Conservation (phyloP, 2,888 invertebrate species). For the Eilema griseolum region DNA sequence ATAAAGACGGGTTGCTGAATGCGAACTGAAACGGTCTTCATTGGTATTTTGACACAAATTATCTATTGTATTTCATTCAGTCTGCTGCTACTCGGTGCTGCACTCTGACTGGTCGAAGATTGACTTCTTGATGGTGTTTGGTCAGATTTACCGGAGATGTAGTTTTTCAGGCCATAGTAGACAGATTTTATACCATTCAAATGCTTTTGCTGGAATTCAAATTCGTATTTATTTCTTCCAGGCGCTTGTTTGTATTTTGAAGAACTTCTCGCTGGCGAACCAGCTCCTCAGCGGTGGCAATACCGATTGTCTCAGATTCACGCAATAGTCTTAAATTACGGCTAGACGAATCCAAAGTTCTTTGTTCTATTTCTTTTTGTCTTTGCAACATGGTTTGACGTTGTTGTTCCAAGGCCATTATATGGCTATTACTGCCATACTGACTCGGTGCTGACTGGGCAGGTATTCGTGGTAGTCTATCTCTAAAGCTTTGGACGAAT, state of each 20-base stretch:
- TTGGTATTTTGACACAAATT: slow-evolving; percentile 57
- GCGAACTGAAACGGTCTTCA: slow-evolving; percentile 85
- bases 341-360: slow-evolving; percentile 93
- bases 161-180: slow-evolving; percentile 98
- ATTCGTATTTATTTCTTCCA: slow-evolving; percentile 96
- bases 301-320: slow-evolving; percentile 97
- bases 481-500: slow-evolving; percentile 90
- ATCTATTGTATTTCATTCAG: slow-evolving; percentile 72
- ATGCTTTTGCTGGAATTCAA: slow-evolving; percentile 97
- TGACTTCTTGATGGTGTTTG: slow-evolving; percentile 79
- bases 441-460: slow-evolving; percentile 56
- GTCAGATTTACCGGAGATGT: slow-evolving; percentile 93
- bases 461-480: slow-evolving; percentile 69
- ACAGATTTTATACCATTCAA: slow-evolving; percentile 98
- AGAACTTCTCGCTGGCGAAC: slow-evolving; percentile 96
- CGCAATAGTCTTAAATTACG: slow-evolving; percentile 93
- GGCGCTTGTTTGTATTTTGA: slow-evolving; percentile 94
- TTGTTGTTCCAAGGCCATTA: slow-evolving; percentile 89
- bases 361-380: slow-evolving; percentile 92
- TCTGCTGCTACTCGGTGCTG: slow-evolving; percentile 71
- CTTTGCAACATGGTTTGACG: slow-evolving; percentile 91
- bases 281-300: slow-evolving; percentile 97
- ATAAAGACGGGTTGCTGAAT: slow-evolving; percentile 89
- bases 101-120: slow-evolving; percentile 67
- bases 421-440: slow-evolving; percentile 67